phyloP scores from a whole-genome alignment of 2,888 invertebrate species.

The Thymelicus sylvestris region DNA sequence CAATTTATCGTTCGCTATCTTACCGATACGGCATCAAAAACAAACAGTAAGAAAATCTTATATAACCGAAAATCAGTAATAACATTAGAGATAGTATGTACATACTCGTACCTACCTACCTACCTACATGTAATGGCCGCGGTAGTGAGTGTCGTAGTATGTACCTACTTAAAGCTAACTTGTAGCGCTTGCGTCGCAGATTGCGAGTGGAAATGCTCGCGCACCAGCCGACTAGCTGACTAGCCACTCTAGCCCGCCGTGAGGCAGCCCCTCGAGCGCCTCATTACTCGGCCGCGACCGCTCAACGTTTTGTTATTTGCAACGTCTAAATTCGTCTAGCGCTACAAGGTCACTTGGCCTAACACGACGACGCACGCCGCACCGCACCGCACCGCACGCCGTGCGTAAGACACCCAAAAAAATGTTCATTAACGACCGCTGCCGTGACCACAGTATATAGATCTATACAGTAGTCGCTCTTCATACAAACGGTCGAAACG shows the following conservation, averaged over 20 bases:
- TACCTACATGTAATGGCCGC: not conserved
- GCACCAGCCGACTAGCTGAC: not conserved
- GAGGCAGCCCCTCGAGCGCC: constrained; percentile 53
- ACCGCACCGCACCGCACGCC: constrained; percentile 39
- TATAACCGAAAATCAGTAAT: not conserved
- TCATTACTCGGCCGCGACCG: constrained; percentile 50
- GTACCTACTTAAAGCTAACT: too few relatives aligned
- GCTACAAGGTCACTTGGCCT: constrained; percentile 65
- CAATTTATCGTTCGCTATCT: too few relatives aligned
- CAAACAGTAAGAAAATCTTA: not conserved
- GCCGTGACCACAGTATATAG: too few relatives aligned
- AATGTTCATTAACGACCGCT: constrained; percentile 71
- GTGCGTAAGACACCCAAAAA: constrained; percentile 71
- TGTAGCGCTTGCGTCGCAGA: constrained; percentile 5
- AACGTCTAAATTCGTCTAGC: constrained; percentile 61
- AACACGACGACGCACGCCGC: constrained; percentile 63
- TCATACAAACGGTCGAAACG: too few relatives aligned
- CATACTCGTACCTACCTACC: not conserved
- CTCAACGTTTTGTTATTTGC: constrained; percentile 48
- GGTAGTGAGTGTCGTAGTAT: too few relatives aligned
- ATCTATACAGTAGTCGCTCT: too few relatives aligned
- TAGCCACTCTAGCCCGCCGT: not conserved
- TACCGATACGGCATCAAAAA: too few relatives aligned
- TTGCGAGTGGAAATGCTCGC: constrained; percentile 17
- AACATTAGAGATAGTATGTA: not conserved